phyloP scores from a whole-genome alignment of 2,113 vertebrate genomes.

The Ctenomys sociabilis region DNA sequence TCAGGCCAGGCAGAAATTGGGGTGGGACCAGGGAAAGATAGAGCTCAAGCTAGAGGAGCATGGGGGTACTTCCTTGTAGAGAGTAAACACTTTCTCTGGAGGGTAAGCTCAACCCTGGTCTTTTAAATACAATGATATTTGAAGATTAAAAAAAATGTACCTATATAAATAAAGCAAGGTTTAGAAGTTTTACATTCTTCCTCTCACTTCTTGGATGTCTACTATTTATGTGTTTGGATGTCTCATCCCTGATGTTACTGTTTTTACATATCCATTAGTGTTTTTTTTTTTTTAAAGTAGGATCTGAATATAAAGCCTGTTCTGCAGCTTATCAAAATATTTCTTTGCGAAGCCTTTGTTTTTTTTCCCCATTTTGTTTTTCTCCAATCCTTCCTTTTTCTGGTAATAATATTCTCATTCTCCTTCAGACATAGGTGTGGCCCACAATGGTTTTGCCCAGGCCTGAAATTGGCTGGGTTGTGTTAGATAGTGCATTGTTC shows the following conservation, averaged over 20 bases:
- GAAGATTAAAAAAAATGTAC: background rate
- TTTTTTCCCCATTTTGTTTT: background rate
- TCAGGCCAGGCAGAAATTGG: background rate
- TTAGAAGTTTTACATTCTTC: background rate
- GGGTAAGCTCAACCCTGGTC: background rate
- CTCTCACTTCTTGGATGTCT: background rate
- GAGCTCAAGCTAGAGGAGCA: background rate
- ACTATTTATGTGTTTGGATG: background rate
- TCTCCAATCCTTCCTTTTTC: background rate
- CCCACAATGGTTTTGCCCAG: background rate
- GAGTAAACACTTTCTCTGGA: background rate
- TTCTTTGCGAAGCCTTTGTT: background rate
- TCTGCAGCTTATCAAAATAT: background rate
- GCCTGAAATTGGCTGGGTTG: fast-evolving
- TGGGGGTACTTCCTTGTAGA: background rate
- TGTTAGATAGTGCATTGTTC: background rate
- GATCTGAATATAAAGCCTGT: background rate
- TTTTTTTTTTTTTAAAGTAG: background rate
- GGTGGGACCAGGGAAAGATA: fast-evolving
- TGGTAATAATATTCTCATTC: background rate
- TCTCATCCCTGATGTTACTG: background rate
- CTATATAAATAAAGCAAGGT: background rate
- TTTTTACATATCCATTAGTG: background rate
- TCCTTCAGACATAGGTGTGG: background rate
- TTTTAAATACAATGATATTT: background rate